A percentile compares a stretch with the other conserved stretches of the same genome.
phyloP scores from a whole-genome alignment of 1,140 invertebrate species.

The Venustaconcha ellipsiformis region DNA sequence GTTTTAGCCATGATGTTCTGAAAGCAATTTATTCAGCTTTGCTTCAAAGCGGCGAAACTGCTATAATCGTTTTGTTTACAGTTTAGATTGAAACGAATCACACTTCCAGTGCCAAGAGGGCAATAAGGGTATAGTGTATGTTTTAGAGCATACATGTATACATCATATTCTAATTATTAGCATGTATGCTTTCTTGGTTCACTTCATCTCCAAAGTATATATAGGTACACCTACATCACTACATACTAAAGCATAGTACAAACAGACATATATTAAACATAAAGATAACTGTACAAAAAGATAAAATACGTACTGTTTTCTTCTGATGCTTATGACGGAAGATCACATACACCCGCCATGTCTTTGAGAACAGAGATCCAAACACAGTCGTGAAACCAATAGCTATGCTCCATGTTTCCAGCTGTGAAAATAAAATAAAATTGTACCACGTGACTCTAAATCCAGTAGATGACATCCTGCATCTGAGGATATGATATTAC shows the following conservation, averaged over 20 bases:
- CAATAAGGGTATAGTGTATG: too few relatives aligned
- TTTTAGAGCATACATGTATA: too few relatives aligned
- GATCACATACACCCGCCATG: conserved; percentile 97
- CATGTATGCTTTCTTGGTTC: neutral
- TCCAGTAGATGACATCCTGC: too few relatives aligned
- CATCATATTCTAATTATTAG: neutral
- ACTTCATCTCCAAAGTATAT: conserved; percentile 2
- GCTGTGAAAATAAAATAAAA: too few relatives aligned
- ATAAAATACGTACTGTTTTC: conserved; percentile 59
- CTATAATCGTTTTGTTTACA: too few relatives aligned
- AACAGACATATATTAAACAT: neutral
- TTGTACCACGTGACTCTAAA: too few relatives aligned
- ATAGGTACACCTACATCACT: neutral
- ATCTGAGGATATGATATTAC: too few relatives aligned
- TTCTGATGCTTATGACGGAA: conserved; percentile 75
- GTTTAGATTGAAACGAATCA: too few relatives aligned
- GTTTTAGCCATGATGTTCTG: too few relatives aligned
- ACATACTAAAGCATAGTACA: neutral
- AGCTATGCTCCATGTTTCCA: conserved; percentile 77
- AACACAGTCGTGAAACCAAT: conserved; percentile 97
- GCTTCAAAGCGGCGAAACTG: too few relatives aligned
- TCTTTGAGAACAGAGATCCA: conserved; percentile 99
- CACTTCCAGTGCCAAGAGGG: too few relatives aligned
- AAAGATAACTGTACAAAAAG: neutral
- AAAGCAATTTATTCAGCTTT: too few relatives aligned